phyloP scores from a whole-genome alignment of 37 sponge, comb jelly and placozoan species.

The Theonella swinhoei region DNA sequence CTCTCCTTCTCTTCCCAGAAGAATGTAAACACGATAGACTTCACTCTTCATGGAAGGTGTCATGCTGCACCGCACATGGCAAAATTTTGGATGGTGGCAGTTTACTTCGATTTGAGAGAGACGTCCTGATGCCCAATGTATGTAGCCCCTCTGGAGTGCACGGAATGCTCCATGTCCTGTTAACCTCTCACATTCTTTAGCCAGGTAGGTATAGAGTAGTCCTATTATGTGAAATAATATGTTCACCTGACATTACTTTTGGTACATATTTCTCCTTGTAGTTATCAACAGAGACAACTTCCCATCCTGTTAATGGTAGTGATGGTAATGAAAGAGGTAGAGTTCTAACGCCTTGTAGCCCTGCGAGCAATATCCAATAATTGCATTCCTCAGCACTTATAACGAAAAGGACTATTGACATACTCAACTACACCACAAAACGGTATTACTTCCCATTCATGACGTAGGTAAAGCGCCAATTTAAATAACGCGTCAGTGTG shows the following conservation, averaged over 20 bases:
- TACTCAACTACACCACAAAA: no score
- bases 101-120: conserved; percentile 27
- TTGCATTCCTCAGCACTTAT: no score
- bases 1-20: conserved; percentile 23
- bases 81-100: conserved; percentile 37
- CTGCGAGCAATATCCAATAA: no score
- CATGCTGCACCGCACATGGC: conserved; percentile 49
- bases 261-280: background rate
- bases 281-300: background rate
- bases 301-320: conserved; percentile 4
- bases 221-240: background rate
- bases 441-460: no score
- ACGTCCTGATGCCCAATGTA: conserved; percentile 45
- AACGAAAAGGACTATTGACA: no score
- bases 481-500: no score
- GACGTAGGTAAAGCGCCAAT: no score
- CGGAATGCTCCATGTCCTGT: conserved; percentile 25
- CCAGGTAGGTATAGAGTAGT: conserved; percentile 40
- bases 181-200: background rate
- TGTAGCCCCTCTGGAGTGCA: conserved; percentile 28
- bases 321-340: background rate
- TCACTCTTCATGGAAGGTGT: conserved; percentile 54
- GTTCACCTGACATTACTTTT: conserved; percentile 1
- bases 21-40: conserved; percentile 26
- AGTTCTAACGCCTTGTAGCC: no score